Evolutionary conservation across 1,140 invertebrate species (phyloP), one percentile per base, ranked within the genome.

Genomic region (Orchesella cincta): DNA sequence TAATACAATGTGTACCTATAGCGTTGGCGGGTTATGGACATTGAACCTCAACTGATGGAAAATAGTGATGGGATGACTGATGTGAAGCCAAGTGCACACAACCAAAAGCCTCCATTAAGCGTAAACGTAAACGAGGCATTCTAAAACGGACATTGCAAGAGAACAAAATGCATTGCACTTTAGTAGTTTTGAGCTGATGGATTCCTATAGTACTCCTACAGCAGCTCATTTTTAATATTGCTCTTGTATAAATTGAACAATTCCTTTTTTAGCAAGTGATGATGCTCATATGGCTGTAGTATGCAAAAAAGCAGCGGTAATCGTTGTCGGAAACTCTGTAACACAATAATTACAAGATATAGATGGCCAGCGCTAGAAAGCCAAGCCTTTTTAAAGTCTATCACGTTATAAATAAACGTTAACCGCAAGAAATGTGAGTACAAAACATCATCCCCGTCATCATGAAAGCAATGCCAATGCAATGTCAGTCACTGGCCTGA

Each of bases 41-140:
- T 57, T 57, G 54, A 57, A 57, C 54, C 54, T 57, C 12, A 57
- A 57, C 54, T n/a, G n/a, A n/a, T n/a, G n/a, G n/a, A n/a, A n/a
- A 23, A 57, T 23, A 57, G 54, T 23, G n/a, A 18, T 57, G 23
- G 14, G 3, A 57, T 57, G 14, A 14, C 12, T 23, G 12, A 12
- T 57, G 54, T 57, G 23, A n/a, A n/a, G n/a, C n/a, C n/a, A n/a
- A n/a, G n/a, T n/a, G n/a, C n/a, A n/a, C n/a, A n/a, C n/a, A n/a
- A n/a, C n/a, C n/a, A n/a, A n/a, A n/a, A n/a, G n/a, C n/a, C n/a
- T n/a, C n/a, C n/a, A n/a, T n/a, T n/a, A n/a, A n/a, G n/a, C n/a
- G n/a, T n/a, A n/a, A n/a, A n/a, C 5, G 23, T 57, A 14, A 5
- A 57, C 54, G 23, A 23, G 26, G 54, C 12, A 57, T 57, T 18